Evolutionary conservation across 2,888 invertebrate species (phyloP), one percentile per base, ranked within the genome.

Genomic region (Drosophila affinis): DNA sequence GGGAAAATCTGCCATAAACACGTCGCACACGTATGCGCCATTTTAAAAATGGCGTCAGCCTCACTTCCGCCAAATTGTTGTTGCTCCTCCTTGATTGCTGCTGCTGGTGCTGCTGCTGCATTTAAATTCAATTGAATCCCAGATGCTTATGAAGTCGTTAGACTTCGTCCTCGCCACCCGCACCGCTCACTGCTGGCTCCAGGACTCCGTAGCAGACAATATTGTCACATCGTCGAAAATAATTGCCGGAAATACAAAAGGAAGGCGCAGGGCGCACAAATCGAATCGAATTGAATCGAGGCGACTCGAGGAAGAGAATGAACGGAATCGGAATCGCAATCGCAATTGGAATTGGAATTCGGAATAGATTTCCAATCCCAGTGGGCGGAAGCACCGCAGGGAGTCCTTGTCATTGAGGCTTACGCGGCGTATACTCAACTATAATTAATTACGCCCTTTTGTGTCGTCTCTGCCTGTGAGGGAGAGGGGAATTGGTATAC

Each of bases 241-340:
- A 84, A 84, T 88, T 84, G 84, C 79, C 88, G 85, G 88, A 85
- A 84, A 85, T 81, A 88, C 88, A 88, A 85, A 88, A 75, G 80
- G 84, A 80, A 79, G 70, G 60, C 75, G 59, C 56, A 59, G 39
- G 51, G 54, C 58, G 39, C 14, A 39, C 39, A 39, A 3, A 75
- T 79, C 69, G 78, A 77, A 74, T 83, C 34, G 77, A n/a, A 39
- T 39, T 14, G 14, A 14, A 39, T 14, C n/a, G 39, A 79, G 68
- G 76, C 39, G 14, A 14, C 14, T 14, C n/a, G 39, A 79, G 68
- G 76, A 67, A 46, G 59, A 56, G 59, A 51, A 51, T 32, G 68
- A 62, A 72, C 62, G 75, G 67, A 68, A 68, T 65, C 63, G 73
- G 45, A 34, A 34, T 34, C 63, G 73, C 39, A 34, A 34, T 34